Evolutionary conservation across 2,113 vertebrate species (phyloP), one percentile per base, ranked within the genome.

Genomic region (Fregetta grallaria): DNA sequence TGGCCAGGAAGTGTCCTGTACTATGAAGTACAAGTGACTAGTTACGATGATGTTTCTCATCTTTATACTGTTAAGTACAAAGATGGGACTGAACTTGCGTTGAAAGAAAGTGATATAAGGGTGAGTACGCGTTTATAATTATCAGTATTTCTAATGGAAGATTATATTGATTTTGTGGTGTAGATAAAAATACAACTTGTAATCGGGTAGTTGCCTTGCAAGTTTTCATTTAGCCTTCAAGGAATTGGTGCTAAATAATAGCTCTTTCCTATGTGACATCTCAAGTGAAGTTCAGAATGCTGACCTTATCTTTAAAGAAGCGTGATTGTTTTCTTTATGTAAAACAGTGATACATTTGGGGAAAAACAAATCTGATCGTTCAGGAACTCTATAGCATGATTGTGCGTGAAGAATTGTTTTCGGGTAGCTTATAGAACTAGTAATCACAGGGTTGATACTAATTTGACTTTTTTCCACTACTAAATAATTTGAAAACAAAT

Each of bases 1-100:
- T 99, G 99, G 99, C 99, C 99, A 0, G 99, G 99, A 59, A 99
- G 99, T 81, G 98, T 96, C 44, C 98, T 99, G 32, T 99, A 99
- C 88, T 99, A 99, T 49, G 99, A 99, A 91, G 99, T 99, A 3
- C 98, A 99, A 86, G 98, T 99, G 71, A 94, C 98, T 71, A 83
- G 95, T 73, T 98, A 98, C 3, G 96, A 99, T 68, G n/a, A 92
- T 87, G 91, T 55, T 20, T 97, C 96, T 77, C 98, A 98, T 93
- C 98, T 99, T 58, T 99, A 99, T 91, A 99, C 98, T 1, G 99
- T 99, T 22, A 99, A 99, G 86, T 99, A 99, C 97, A 99, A 99
- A 97, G 99, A 99, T 73, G 99, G 99, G 18, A 99, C 99, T 6
- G 99, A 99, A 70, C 98, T 99, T 92, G 98, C 99, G 10, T 91